These are phyloP conservation scores for Rhynchomys soricoides DNA, from an alignment of 2,113 vertebrate genomes.

Conservation along the genomic window DNA sequence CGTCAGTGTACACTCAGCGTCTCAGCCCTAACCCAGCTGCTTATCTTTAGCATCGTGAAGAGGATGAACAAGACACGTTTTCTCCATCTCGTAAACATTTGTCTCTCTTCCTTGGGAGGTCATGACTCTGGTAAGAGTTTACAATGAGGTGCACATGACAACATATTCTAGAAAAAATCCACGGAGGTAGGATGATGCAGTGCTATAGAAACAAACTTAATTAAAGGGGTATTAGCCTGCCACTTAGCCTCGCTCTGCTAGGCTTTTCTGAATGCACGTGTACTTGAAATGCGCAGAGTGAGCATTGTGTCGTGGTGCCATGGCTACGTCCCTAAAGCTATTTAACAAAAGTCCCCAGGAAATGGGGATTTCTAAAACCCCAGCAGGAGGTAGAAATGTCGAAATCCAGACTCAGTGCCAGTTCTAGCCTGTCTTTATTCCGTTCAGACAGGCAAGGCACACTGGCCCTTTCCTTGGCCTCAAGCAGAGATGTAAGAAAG, in stretches of 20 bases:
- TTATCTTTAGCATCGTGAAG: too few relatives aligned
- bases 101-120: too few relatives aligned
- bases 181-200: too few relatives aligned
- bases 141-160: too few relatives aligned
- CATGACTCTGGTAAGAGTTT: too few relatives aligned
- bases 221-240: neutral
- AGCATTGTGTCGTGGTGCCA: neutral
- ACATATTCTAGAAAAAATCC: too few relatives aligned
- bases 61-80: too few relatives aligned
- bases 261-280: constrained; percentile 39
- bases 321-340: neutral
- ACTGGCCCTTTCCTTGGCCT: neutral
- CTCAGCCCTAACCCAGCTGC: too few relatives aligned
- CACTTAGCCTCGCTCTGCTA: constrained; percentile 29
- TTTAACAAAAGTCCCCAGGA: constrained; percentile 24
- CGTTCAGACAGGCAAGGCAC: neutral
- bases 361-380: constrained; percentile 25
- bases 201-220: too few relatives aligned
- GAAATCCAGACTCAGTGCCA: neutral
- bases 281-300: neutral
- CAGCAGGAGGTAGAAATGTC: constrained; percentile 41
- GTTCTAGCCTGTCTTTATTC: neutral
- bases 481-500: constrained; percentile 28
- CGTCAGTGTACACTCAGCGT: too few relatives aligned
- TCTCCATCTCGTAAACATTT: too few relatives aligned